phyloP scores from a whole-genome alignment of 2,113 vertebrate genomes.

The Indri indri region DNA sequence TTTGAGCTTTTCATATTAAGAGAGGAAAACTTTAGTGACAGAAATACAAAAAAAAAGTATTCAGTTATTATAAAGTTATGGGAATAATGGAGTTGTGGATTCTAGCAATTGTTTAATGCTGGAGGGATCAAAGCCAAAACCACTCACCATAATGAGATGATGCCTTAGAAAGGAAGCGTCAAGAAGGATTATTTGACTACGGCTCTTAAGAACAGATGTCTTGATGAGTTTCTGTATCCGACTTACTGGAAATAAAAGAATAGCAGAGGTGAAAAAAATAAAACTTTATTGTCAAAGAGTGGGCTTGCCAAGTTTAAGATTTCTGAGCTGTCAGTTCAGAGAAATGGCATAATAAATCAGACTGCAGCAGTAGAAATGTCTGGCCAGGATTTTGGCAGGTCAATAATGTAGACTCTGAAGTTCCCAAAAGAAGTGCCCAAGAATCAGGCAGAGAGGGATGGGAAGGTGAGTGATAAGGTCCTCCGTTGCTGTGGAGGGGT shows the following conservation, averaged over 20 bases:
- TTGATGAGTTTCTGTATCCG: neutral
- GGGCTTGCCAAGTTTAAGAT: slow-evolving; percentile 28
- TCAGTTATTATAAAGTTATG: neutral
- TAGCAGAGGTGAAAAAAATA: neutral
- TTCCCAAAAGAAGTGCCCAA: neutral
- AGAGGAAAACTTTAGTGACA: neutral
- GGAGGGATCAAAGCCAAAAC: neutral
- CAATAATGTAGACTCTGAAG: neutral
- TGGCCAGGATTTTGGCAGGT: neutral
- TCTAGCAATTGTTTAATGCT: neutral
- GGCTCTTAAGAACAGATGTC: neutral
- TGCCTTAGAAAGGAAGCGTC: neutral
- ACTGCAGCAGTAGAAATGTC: neutral
- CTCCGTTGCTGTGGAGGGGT: neutral
- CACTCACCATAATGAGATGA: neutral
- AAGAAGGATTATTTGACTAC: neutral
- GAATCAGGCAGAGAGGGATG: neutral
- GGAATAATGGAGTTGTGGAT: neutral
- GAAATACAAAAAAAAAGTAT: neutral
- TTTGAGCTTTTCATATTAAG: neutral
- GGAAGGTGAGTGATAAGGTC: neutral
- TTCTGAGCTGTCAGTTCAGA: slow-evolving; percentile 39
- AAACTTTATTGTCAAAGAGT: neutral
- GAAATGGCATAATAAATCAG: slow-evolving; percentile 28
- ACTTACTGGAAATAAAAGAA: neutral